Evolutionary conservation across 2,797 vertebrate species (phyloP), one percentile per base, ranked within the genome.

Genomic region (Syngnathus rostellatus): DNA sequence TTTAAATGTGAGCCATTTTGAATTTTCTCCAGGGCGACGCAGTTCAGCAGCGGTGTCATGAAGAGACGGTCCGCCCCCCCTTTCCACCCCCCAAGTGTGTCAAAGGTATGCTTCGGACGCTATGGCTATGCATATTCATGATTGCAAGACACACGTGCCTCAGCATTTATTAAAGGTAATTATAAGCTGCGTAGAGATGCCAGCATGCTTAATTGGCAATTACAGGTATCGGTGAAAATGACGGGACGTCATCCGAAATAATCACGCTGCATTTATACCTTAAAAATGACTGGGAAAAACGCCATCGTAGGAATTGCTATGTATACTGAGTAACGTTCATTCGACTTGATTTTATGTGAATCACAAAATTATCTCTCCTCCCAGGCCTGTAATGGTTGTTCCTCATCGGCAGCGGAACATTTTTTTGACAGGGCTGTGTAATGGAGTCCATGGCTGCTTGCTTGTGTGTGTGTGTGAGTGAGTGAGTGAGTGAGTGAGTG

Each of bases 201-300:
- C 74, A 82, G 80, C 86, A 80, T 86, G 77, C 83, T 87, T 91
- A 90, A 91, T 91, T 91, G 85, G 70, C 86, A 90, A 91, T 90
- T 90, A 89, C 76, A 80, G 84, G 80, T 83, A 74, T 85, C 77
- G 84, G 84, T 82, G 84, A 76, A 83, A 86, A 87, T 86, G 86
- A 81, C 85, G 86, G 67, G 62, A 77, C 81, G 83, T 81, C 74
- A 83, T 77, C 78, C 74, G 79, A 77, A 86, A 87, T 83, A 83
- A 79, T 83, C 71, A 68, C 61, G 73, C 75, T 67, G 71, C 80
- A 76, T 84, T 85, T 80, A 83, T 76, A 75, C 71, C 77, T 80
- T 68, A 66, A 76, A 81, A 83, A 68, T 62, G 81, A 66, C 71
- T 64, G 53, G 59, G 62, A 78, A 72, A 69, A 0, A 14, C 21